These are phyloP conservation scores for Chrosomus eos DNA, from an alignment of 2,797 vertebrate species.

Conservation along the genomic window DNA sequence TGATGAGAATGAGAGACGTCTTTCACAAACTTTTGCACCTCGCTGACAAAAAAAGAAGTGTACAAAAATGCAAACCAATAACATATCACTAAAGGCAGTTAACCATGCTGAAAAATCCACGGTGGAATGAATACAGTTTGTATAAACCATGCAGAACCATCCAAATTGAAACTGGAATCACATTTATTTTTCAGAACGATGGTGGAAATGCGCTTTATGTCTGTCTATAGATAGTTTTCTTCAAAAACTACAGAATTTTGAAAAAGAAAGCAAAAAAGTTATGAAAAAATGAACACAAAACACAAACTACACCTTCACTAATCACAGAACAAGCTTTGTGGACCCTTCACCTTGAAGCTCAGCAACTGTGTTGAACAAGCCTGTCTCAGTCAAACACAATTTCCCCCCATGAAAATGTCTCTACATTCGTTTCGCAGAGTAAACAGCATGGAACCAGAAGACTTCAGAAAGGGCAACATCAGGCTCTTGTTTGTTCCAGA, in stretches of 20 bases:
- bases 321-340: not conserved
- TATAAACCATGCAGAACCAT: not conserved
- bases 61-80: not conserved
- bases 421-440: slow-evolving; percentile 60
- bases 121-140: not conserved
- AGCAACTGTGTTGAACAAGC: slow-evolving; percentile 19
- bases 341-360: slow-evolving; percentile 19
- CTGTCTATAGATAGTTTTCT: not conserved
- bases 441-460: slow-evolving; percentile 64
- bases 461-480: slow-evolving; percentile 65
- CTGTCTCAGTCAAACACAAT: not conserved
- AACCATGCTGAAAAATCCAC: not conserved
- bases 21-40: not conserved
- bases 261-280: not conserved
- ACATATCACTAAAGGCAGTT: not conserved
- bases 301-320: not conserved
- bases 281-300: not conserved
- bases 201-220: not conserved
- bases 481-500: slow-evolving; percentile 72
- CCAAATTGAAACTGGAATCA: not conserved
- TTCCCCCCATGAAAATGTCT: slow-evolving; percentile 16
- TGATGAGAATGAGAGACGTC: not conserved
- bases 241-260: not conserved
- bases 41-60: not conserved
- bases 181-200: not conserved